Percentiles rank a stretch among this genome's conserved stretches.
These are phyloP conservation scores for Coronaproctus castanopsis DNA, from an alignment of 2,888 invertebrate genomes.

Conservation along the genomic window DNA sequence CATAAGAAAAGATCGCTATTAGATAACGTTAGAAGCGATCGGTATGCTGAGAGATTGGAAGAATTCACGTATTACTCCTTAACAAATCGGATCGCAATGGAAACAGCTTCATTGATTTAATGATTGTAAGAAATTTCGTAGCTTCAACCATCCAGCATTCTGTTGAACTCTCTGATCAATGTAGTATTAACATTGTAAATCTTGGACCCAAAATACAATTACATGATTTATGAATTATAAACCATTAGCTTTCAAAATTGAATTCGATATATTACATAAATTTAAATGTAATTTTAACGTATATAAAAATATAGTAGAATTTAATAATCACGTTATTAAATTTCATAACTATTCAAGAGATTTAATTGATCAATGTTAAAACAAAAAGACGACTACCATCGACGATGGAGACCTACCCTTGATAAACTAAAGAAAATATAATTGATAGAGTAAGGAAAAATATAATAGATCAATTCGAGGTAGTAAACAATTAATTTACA, in stretches of 20 bases:
- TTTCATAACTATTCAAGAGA: not conserved
- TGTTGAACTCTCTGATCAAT: no score
- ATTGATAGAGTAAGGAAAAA: not conserved
- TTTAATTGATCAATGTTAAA: not conserved
- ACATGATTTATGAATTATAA: not conserved
- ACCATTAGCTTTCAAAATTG: not conserved
- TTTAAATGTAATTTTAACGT: not conserved
- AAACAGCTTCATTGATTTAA: no score
- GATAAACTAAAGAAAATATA: not conserved
- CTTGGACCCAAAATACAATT: no score
- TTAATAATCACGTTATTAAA: not conserved
- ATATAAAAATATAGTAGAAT: not conserved
- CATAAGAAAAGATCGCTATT: no score
- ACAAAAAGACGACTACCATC: not conserved
- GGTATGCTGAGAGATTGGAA: no score
- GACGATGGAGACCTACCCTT: not conserved
- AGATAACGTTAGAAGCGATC: no score
- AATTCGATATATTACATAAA: not conserved
- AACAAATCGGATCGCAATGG: no score
- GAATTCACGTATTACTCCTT: no score
- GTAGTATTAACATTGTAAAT: no score
- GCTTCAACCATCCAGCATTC: no score
- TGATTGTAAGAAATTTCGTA: no score
- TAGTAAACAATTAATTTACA: not conserved
- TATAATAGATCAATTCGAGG: not conserved